phyloP scores from a whole-genome alignment of 2,888 invertebrate species.

The Hoplodrina ambigua region DNA sequence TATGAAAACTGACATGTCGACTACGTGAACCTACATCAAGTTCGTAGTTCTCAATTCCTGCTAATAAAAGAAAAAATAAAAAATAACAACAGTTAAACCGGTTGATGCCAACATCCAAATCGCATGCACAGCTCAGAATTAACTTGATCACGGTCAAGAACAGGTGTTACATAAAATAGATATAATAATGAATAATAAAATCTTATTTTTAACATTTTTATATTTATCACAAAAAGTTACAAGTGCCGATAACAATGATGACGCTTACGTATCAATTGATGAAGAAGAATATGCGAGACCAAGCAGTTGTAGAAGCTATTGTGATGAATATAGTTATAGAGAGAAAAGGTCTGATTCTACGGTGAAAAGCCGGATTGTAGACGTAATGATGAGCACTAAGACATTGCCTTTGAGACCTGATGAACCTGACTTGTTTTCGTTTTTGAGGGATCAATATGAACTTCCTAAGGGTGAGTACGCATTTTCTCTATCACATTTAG shows the following conservation, averaged over 20 bases:
- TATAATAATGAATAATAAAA: constrained; percentile 49
- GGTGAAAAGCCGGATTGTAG: constrained; percentile 75
- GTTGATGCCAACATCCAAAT: constrained; percentile 48
- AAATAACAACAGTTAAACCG: constrained; percentile 61
- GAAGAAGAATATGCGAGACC: constrained; percentile 72
- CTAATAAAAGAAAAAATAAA: constrained; percentile 36
- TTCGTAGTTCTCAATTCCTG: constrained; percentile 59
- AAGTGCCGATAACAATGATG: constrained; percentile 60
- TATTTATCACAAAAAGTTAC: constrained; percentile 43
- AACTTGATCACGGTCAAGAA: constrained; percentile 64
- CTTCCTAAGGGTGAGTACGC: constrained; percentile 79
- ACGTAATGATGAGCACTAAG: constrained; percentile 78
- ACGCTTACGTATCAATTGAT: constrained; percentile 61
- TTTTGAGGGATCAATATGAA: constrained; percentile 79
- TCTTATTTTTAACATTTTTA: constrained; percentile 42
- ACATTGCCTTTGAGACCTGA: constrained; percentile 71
- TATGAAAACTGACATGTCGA: constrained; percentile 8
- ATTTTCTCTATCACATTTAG: neutral
- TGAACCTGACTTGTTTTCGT: constrained; percentile 74
- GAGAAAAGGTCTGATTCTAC: constrained; percentile 64
- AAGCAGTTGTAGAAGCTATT: constrained; percentile 66
- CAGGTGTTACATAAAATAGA: constrained; percentile 48
- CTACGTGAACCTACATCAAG: constrained; percentile 46
- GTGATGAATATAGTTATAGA: constrained; percentile 65
- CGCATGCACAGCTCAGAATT: constrained; percentile 56